Evolutionary conservation across 1,140 invertebrate species (phyloP).

Genomic region (Neodiprion lecontei): DNA sequence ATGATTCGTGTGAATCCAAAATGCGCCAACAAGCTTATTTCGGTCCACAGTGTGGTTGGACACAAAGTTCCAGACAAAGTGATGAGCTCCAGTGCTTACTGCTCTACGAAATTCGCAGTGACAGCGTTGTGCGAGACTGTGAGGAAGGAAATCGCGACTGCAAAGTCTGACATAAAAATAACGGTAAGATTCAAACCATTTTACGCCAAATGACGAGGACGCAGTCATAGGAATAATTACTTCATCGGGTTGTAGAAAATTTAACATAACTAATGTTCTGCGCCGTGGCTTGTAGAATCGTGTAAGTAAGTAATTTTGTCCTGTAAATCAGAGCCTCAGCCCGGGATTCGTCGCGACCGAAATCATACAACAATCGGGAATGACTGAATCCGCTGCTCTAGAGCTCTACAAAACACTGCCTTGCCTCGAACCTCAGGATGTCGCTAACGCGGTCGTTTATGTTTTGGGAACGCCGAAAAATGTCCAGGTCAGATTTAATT

Average conservation of each 20-base stretch:
- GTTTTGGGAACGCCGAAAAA: constrained; percentile 64
- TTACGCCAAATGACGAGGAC: not conserved
- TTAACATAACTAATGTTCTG: too few relatives aligned
- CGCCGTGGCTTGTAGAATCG: too few relatives aligned
- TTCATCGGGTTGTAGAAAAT: not conserved
- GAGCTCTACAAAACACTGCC: constrained; percentile 38
- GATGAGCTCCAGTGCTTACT: constrained; percentile 55
- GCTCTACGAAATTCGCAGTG: constrained; percentile 68
- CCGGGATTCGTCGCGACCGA: constrained; percentile 67
- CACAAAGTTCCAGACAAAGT: constrained; percentile 39
- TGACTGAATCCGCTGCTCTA: constrained; percentile 34
- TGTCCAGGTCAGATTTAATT: constrained; percentile 63
- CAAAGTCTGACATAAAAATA: constrained; percentile 65
- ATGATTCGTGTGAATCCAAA: not conserved
- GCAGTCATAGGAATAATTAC: not conserved
- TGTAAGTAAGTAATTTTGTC: too few relatives aligned
- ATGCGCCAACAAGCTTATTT: not conserved
- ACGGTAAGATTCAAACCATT: constrained; percentile 51
- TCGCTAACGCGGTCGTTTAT: constrained; percentile 65
- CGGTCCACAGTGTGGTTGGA: constrained; percentile 48
- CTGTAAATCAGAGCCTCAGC: constrained; percentile 61
- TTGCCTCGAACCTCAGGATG: constrained; percentile 54
- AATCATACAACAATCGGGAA: constrained; percentile 48
- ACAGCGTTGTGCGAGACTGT: constrained; percentile 65
- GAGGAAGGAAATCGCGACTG: constrained; percentile 62